These are phyloP conservation scores for Melangyna quadrimaculata DNA, from an alignment of 2,888 invertebrate genomes.

Conservation along the genomic window DNA sequence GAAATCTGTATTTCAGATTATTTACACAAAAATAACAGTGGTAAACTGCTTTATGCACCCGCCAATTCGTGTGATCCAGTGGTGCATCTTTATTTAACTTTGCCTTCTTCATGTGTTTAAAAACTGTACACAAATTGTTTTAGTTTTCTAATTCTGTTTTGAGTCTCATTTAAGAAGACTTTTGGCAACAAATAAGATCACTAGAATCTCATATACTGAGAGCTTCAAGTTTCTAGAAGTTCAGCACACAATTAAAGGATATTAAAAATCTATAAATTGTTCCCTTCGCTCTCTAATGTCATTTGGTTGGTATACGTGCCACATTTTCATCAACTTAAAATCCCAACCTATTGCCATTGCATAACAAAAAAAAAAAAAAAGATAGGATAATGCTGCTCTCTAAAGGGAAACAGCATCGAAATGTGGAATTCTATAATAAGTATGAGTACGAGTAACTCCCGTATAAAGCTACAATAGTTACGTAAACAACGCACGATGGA, in stretches of 20 bases:
- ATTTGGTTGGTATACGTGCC: constrained; percentile 56
- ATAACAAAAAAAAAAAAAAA: constrained; percentile 10
- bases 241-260: constrained; percentile 42
- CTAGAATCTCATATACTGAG: neutral
- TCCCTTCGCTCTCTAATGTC: neutral
- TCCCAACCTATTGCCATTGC: constrained; percentile 23
- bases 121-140: too few relatives aligned
- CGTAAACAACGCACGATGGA: neutral
- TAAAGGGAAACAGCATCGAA: neutral
- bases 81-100: too few relatives aligned
- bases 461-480: too few relatives aligned
- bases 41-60: too few relatives aligned
- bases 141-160: neutral
- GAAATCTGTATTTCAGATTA: too few relatives aligned
- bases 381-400: constrained; percentile 19
- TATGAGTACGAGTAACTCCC: neutral
- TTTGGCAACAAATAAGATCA: neutral
- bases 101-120: too few relatives aligned
- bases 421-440: neutral
- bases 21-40: too few relatives aligned
- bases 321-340: constrained; percentile 58
- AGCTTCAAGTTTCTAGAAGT: constrained; percentile 25
- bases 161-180: too few relatives aligned
- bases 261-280: constrained; percentile 53
- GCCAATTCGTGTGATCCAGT: too few relatives aligned